These are phyloP conservation scores for Deroptyus accipitrinus DNA, from an alignment of 2,113 vertebrate genomes.

Conservation along the genomic window DNA sequence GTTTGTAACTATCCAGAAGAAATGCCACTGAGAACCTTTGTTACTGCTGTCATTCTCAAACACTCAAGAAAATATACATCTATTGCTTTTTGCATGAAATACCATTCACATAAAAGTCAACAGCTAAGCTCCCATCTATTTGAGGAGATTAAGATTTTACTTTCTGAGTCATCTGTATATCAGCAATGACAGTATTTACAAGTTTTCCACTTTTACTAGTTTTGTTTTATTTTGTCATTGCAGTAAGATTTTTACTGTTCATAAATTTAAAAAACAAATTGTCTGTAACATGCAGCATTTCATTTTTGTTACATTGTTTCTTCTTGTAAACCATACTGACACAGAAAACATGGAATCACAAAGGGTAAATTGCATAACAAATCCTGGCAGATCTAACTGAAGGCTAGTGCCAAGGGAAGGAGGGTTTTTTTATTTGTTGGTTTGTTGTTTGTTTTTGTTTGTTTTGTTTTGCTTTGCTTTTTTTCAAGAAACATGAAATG, in stretches of 20 bases:
- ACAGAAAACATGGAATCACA: neutral
- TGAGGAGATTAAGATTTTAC: neutral
- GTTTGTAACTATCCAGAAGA: neutral
- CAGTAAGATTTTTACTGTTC: neutral
- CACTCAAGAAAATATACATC: neutral
- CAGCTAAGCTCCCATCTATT: neutral
- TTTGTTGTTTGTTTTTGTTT: neutral
- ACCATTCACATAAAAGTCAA: neutral
- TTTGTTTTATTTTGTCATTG: neutral
- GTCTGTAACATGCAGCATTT: neutral
- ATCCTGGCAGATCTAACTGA: neutral
- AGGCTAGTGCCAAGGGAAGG: neutral
- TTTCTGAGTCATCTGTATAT: neutral
- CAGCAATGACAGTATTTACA: neutral
- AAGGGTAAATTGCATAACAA: neutral
- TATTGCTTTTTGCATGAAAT: neutral
- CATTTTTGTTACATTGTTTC: neutral
- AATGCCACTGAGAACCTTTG: neutral
- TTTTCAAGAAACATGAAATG: neutral
- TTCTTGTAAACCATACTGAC: neutral
- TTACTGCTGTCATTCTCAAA: neutral
- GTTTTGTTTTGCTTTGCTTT: neutral
- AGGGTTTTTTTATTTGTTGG: neutral
- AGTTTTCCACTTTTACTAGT: neutral
- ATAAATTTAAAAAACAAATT: neutral